Evolutionary conservation across 2,113 vertebrate species (phyloP).

Genomic region (Chitala chitala): DNA sequence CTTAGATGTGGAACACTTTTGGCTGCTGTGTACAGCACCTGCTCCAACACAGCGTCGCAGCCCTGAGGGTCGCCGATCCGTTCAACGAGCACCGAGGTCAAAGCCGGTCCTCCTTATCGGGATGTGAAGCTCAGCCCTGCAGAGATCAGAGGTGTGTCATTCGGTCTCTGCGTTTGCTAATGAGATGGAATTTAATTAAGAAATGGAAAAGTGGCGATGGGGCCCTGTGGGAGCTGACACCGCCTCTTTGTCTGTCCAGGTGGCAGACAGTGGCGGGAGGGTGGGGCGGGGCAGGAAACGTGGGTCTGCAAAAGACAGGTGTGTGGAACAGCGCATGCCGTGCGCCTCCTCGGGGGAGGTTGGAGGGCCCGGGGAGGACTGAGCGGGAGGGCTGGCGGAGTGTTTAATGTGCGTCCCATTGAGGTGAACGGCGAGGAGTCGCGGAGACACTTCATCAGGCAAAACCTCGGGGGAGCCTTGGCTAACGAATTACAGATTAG

Average conservation of each 20-base stretch:
- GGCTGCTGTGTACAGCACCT: neutral
- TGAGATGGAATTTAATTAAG: conserved; percentile 60
- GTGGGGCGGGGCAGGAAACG: neutral
- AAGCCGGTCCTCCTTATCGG: neutral
- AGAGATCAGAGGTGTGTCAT: conserved; percentile 28
- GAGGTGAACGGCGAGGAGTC: conserved; percentile 23
- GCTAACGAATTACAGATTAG: conserved; percentile 72
- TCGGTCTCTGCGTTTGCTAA: conserved; percentile 42
- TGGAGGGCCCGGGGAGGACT: neutral
- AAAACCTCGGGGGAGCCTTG: conserved; percentile 45
- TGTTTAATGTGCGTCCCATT: conserved; percentile 19
- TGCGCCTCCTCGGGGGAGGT: neutral
- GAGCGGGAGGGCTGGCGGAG: neutral
- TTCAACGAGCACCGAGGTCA: neutral
- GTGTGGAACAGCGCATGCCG: neutral
- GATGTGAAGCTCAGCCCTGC: neutral
- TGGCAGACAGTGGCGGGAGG: conserved; percentile 14
- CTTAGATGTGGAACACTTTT: neutral
- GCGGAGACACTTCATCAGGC: conserved; percentile 27
- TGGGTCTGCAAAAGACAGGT: conserved; percentile 8
- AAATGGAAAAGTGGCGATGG: conserved; percentile 30
- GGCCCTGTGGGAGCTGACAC: conserved; percentile 37
- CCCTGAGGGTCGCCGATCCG: neutral
- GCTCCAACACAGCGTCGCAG: neutral
- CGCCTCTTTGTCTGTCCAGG: conserved; percentile 33